Base-by-base conservation (phyloP, 2,797 vertebrate genomes). In the Brotula barbata region DNA sequence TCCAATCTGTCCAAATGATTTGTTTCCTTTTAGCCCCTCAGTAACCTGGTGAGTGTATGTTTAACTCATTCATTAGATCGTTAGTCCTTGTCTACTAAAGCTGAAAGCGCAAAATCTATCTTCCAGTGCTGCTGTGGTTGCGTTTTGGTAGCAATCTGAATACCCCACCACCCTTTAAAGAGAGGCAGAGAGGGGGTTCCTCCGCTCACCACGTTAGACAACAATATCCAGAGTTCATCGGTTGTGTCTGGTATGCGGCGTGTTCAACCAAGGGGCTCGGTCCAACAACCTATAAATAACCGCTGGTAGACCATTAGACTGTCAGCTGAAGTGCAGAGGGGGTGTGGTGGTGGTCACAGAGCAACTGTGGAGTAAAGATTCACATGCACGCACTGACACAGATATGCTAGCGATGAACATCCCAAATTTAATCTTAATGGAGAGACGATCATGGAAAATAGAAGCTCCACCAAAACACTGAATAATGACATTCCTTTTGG, bases 211-310 rank as follows among this genome's bases (percentile, higher is more conserved):
- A 59, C 58, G 56, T 48, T 59, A 39, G 44, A 44, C 53, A 81
- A 77, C 72, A 73, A 77, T 78, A 68, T 68, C 66, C 46, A 71
- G 58, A 71, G 70, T 75, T 77, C 63, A 69, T 78, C 62, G 42
- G 43, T 52, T 69, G 53, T 64, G 58, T 68, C 74, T 80, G 80
- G 80, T 65, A 82, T 86, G 81, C 51, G 42, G 64, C 56, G 28
- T 64, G 66, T 65, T 68, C 49, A 16, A 43, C 46, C 40, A 73
- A 47, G 67, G 46, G 64, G 51, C 25, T 58, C 54, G 74, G 68
- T 67, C 51, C 64, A 72, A 14, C 15, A 46, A 41, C 19, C 77
- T 85, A 80, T 80, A 84, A 86, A 88, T 83, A 87, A 61, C 70
- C 55, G 64, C 55, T 51, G 36, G 21, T 42, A 13, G 51, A 64